phyloP scores from a whole-genome alignment of 2,797 vertebrate species.

The Amphiprion clarkii region DNA sequence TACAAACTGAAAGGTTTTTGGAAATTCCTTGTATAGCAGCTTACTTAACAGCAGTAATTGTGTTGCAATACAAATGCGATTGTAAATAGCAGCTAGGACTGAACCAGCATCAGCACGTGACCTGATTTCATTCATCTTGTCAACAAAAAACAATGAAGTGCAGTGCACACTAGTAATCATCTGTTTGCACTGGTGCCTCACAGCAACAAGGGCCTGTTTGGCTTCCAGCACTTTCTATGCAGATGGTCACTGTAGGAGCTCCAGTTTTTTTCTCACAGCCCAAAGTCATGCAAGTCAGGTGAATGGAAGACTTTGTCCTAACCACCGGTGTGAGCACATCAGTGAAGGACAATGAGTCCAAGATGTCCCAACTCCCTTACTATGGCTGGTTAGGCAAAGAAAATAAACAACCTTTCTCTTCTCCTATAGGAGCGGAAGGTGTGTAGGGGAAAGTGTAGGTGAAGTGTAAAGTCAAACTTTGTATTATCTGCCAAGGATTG shows the following conservation, averaged over 20 bases:
- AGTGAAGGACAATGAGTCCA: slow-evolving; percentile 1
- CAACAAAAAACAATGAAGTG: background rate
- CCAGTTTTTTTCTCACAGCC: background rate
- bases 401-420: background rate
- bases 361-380: background rate
- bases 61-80: background rate
- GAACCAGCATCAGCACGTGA: background rate
- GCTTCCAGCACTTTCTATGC: background rate
- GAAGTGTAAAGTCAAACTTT: background rate
- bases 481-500: background rate
- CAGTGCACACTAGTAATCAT: background rate
- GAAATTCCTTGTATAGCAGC: background rate
- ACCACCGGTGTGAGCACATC: background rate
- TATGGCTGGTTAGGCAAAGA: background rate
- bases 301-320: background rate
- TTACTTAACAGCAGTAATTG: background rate
- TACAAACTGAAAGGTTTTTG: background rate
- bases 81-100: background rate
- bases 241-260: slow-evolving; percentile 13
- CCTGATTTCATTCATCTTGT: background rate
- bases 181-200: slow-evolving; percentile 1
- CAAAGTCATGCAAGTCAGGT: slow-evolving; percentile 6
- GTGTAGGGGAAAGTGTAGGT: background rate
- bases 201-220: background rate
- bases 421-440: background rate